Conservation (phyloP, 2,113 vertebrate species). For the Channa argus region DNA sequence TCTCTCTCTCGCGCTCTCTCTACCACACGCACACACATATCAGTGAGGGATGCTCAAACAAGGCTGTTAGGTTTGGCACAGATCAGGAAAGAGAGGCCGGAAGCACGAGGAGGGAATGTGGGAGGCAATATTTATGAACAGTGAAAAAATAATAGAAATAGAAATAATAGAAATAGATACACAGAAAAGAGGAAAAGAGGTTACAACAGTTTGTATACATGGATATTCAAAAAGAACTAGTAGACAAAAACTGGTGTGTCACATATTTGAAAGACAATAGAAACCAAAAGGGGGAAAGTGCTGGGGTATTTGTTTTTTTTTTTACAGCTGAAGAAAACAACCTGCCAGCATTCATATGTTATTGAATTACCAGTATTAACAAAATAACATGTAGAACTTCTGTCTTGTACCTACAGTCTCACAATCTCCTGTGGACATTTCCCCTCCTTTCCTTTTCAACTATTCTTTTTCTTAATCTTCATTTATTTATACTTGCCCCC, state of each 20-base stretch:
- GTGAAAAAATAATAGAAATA: conserved; percentile 36
- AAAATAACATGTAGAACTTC: conserved; percentile 34
- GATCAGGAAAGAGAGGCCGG: conserved; percentile 45
- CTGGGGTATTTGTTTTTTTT: conserved; percentile 18
- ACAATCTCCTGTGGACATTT: conserved; percentile 11
- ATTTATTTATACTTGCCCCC: conserved; percentile 52
- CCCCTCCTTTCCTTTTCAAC: conserved; percentile 32
- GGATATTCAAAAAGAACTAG: neutral
- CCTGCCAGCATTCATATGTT: neutral
- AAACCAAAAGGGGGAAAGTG: conserved; percentile 10
- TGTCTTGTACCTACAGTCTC: conserved; percentile 25
- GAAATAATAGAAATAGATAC: conserved; percentile 38
- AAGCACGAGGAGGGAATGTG: conserved; percentile 52
- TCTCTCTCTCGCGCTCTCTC: neutral
- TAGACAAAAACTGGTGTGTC: neutral
- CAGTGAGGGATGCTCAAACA: conserved; percentile 37
- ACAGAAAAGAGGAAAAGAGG: conserved; percentile 45
- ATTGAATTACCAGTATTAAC: conserved; percentile 11
- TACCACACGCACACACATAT: conserved; percentile 4
- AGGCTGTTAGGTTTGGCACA: conserved; percentile 66
- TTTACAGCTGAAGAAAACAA: conserved; percentile 30
- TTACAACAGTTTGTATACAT: conserved; percentile 42
- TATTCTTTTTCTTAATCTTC: conserved; percentile 46
- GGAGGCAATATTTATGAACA: conserved; percentile 58
- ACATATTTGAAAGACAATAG: conserved; percentile 18